These are phyloP conservation scores for Muscicapa comitata DNA, from an alignment of 2,797 vertebrate genomes.

Conservation along the genomic window DNA sequence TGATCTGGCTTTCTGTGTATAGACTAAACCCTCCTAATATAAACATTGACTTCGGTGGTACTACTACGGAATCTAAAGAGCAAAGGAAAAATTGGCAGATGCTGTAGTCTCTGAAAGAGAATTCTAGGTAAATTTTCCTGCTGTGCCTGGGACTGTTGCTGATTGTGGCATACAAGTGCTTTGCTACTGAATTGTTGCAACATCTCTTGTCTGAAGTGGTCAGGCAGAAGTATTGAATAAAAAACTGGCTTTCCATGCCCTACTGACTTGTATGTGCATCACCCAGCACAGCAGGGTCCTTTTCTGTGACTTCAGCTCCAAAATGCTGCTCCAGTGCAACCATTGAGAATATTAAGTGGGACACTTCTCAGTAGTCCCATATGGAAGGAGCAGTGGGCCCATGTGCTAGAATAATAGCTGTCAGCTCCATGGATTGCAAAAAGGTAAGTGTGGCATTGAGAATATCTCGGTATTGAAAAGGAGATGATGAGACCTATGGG, in stretches of 20 bases:
- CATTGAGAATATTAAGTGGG: background rate
- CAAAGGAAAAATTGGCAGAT: background rate
- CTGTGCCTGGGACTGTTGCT: background rate
- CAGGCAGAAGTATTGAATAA: background rate
- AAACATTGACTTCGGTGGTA: slow-evolving; percentile 5
- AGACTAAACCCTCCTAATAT: background rate
- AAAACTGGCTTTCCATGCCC: background rate
- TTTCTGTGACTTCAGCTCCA: background rate
- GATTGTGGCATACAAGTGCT: background rate
- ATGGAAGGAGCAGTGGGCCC: background rate
- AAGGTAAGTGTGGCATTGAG: background rate
- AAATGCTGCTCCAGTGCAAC: background rate
- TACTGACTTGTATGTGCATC: background rate
- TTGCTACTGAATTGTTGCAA: background rate
- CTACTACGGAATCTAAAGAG: background rate
- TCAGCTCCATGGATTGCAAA: background rate
- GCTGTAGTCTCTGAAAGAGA: background rate
- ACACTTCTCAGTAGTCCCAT: background rate
- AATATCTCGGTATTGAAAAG: background rate
- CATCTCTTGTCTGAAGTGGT: background rate
- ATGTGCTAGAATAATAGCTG: background rate
- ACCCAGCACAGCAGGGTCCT: background rate
- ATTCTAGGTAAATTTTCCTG: background rate
- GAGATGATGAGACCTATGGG: background rate
- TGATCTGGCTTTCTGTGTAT: background rate